Evolutionary conservation across 1,140 invertebrate species (phyloP).

Genomic region (Trachelipus rathkii): DNA sequence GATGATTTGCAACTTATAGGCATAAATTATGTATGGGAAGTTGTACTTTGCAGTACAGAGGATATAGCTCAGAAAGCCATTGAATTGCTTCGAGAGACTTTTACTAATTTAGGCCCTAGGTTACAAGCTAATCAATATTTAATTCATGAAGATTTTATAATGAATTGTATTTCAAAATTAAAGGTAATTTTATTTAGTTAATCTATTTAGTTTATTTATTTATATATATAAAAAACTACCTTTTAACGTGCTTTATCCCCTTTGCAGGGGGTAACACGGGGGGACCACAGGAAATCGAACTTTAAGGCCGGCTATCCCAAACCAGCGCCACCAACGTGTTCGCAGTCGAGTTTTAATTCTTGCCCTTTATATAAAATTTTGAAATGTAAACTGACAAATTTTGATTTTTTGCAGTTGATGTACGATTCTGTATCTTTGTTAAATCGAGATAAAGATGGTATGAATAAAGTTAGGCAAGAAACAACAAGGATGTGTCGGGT

Average conservation of each 20-base stretch:
- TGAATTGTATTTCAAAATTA: slow-evolving; percentile 78
- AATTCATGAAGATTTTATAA: slow-evolving; percentile 87
- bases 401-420: slow-evolving; percentile 77
- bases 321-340: too few species aligned
- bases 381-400: slow-evolving; percentile 85
- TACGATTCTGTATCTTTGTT: slow-evolving; percentile 66
- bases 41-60: slow-evolving; percentile 80
- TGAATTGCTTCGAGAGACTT: slow-evolving; percentile 85
- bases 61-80: slow-evolving; percentile 89
- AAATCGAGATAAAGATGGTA: slow-evolving; percentile 56
- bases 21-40: slow-evolving; percentile 93
- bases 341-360: too few species aligned
- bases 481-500: slow-evolving; percentile 89
- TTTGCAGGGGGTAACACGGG: too few species aligned
- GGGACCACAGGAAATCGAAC: too few species aligned
- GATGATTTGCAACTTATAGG: slow-evolving; percentile 79
- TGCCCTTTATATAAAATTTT: neutral
- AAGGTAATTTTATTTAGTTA: slow-evolving; percentile 54
- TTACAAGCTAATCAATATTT: slow-evolving; percentile 67
- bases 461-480: slow-evolving; percentile 62
- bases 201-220: neutral
- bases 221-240: too few species aligned
- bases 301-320: too few species aligned
- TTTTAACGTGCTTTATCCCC: too few species aligned
- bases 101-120: slow-evolving; percentile 83